These are phyloP conservation scores for Actinostola sp. DNA, from an alignment of 92 coral and sea anemone species.

Conservation along the genomic window DNA sequence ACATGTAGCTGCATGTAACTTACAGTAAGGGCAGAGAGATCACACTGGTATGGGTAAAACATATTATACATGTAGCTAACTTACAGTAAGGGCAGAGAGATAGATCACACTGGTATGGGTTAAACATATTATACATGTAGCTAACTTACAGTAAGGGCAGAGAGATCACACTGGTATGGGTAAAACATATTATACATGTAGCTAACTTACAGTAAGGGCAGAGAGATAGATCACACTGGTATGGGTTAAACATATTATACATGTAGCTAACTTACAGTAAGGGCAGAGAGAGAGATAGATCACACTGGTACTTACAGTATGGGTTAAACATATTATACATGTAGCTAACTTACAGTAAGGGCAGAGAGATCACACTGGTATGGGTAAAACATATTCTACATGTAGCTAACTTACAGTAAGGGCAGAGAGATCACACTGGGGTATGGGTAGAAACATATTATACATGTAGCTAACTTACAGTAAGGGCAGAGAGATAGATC, in stretches of 20 bases:
- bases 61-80: constrained; percentile 87
- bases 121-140: constrained; percentile 94
- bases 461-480: constrained; percentile 77
- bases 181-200: constrained; percentile 94
- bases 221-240: constrained; percentile 98
- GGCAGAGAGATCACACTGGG: constrained; percentile 95
- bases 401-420: constrained; percentile 79
- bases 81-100: constrained; percentile 85
- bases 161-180: constrained; percentile 97
- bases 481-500: constrained; percentile 89
- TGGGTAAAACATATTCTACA: no score
- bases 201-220: constrained; percentile 77
- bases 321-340: constrained; percentile 98
- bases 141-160: constrained; percentile 80
- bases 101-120: constrained; percentile 99
- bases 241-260: constrained; percentile 96
- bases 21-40: constrained; percentile 89
- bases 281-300: constrained; percentile 86
- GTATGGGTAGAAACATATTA: constrained; percentile 97
- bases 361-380: constrained; percentile 97
- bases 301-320: constrained; percentile 98
- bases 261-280: constrained; percentile 82
- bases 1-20: constrained; percentile 99
- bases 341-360: constrained; percentile 74
- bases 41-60: constrained; percentile 98